These are phyloP conservation scores for Mus caroli DNA, from an alignment of 2,797 vertebrate species.

Conservation along the genomic window DNA sequence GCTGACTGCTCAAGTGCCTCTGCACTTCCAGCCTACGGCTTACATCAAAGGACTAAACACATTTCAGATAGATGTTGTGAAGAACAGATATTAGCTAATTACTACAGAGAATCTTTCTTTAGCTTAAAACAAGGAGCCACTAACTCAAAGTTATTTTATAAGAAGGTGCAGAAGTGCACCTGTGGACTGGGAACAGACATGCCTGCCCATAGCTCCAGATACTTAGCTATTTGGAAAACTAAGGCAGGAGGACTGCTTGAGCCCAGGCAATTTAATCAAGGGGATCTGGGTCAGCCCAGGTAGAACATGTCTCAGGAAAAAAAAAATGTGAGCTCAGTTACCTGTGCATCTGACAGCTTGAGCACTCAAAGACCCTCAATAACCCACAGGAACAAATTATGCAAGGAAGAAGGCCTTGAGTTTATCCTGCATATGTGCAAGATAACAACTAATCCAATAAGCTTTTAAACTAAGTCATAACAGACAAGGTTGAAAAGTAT, in stretches of 20 bases:
- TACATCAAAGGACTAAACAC: not conserved
- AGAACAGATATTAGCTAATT: not conserved
- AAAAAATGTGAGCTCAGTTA: not conserved
- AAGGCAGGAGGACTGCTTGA: not conserved
- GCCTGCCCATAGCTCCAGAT: not conserved
- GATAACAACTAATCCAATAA: slow-evolving; percentile 11
- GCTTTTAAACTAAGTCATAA: not conserved
- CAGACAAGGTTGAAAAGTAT: not conserved
- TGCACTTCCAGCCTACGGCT: not conserved
- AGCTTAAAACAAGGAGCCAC: slow-evolving; percentile 24
- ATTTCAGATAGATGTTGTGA: not conserved
- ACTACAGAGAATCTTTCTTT: not conserved
- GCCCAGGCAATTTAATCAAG: not conserved
- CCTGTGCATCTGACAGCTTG: not conserved
- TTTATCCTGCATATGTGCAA: not conserved
- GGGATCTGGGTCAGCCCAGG: not conserved
- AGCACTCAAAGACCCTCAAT: not conserved
- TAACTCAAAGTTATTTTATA: slow-evolving; percentile 9
- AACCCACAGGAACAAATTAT: not conserved
- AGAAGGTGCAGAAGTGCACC: not conserved
- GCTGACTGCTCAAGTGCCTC: not conserved
- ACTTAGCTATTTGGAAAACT: not conserved
- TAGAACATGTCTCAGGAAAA: not conserved
- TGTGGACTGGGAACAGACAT: not conserved
- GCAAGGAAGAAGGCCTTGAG: not conserved